A percentile compares a stretch with the other conserved stretches of the same genome.
phyloP scores from a whole-genome alignment of 2,888 invertebrate genomes.

The Orthosia gracilis region DNA sequence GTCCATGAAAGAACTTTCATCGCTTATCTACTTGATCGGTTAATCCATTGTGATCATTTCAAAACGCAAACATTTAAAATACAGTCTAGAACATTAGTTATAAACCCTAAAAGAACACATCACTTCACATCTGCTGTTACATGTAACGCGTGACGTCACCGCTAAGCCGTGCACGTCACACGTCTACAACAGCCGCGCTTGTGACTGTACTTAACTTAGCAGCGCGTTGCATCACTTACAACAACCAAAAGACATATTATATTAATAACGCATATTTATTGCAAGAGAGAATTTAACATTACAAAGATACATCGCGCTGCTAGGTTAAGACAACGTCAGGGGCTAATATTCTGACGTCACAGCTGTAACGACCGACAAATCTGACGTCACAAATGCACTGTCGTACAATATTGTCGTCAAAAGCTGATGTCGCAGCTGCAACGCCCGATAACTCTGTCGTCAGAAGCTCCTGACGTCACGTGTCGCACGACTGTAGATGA shows the following conservation, averaged over 20 bases:
- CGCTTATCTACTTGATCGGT: background rate
- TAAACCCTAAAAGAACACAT: conserved; percentile 52
- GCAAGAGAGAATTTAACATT: background rate
- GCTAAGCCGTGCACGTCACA: conserved; percentile 38
- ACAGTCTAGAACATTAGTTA: conserved; percentile 16
- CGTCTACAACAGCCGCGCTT: conserved; percentile 22
- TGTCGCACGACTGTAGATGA: background rate
- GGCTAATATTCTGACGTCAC: background rate
- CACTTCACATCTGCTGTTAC: conserved; percentile 51
- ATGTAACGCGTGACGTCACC: conserved; percentile 60
- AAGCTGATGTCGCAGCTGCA: background rate
- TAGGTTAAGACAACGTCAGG: background rate
- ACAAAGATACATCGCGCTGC: background rate
- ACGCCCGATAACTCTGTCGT: background rate
- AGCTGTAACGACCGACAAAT: too few relatives aligned
- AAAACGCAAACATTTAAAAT: conserved; percentile 29
- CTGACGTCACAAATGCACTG: background rate
- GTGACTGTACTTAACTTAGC: background rate
- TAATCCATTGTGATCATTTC: background rate
- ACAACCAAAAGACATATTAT: background rate
- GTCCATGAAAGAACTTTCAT: background rate
- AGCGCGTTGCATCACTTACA: background rate
- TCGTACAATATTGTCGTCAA: background rate
- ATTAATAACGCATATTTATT: background rate
- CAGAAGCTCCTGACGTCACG: background rate